These are phyloP conservation scores for Corvus hawaiiensis DNA, from an alignment of 2,113 vertebrate species.

Conservation along the genomic window DNA sequence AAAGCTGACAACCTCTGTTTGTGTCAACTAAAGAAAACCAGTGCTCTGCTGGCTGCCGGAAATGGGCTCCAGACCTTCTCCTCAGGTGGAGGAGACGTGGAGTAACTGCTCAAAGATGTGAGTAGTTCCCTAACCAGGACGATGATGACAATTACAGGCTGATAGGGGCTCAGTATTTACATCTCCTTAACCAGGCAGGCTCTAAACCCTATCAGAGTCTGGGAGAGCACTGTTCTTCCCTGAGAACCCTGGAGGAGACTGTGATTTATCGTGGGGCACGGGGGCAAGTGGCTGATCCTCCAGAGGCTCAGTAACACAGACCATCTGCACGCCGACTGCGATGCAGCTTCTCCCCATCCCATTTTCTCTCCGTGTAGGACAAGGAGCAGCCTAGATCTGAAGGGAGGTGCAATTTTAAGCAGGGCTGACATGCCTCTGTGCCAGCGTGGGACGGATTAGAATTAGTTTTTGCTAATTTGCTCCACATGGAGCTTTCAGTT, in stretches of 20 bases:
- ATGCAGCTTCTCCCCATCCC: not conserved
- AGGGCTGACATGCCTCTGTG: not conserved
- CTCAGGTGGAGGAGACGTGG: slow-evolving; percentile 36
- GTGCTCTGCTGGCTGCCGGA: slow-evolving; percentile 51
- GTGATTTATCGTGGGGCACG: slow-evolving; percentile 61
- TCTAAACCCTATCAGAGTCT: not conserved
- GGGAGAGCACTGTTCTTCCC: not conserved
- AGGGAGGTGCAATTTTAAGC: not conserved
- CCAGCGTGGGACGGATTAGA: slow-evolving; percentile 26
- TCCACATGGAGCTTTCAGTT: slow-evolving; percentile 60
- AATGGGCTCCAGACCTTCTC: slow-evolving; percentile 70
- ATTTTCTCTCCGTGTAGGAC: not conserved
- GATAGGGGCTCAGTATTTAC: not conserved
- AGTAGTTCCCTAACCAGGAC: slow-evolving; percentile 18
- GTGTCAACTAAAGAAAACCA: slow-evolving; percentile 51
- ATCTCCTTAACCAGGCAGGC: not conserved
- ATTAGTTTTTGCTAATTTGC: slow-evolving; percentile 64
- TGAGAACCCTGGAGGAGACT: not conserved
- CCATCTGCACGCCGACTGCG: slow-evolving; percentile 35
- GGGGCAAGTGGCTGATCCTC: slow-evolving; percentile 47
- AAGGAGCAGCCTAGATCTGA: slow-evolving; percentile 13
- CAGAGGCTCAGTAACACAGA: slow-evolving; percentile 55
- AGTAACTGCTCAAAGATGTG: slow-evolving; percentile 61
- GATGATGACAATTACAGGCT: slow-evolving; percentile 56
- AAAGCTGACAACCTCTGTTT: slow-evolving; percentile 69